Base-by-base conservation (phyloP, 2,113 vertebrate species). In the Malurus elegans region DNA sequence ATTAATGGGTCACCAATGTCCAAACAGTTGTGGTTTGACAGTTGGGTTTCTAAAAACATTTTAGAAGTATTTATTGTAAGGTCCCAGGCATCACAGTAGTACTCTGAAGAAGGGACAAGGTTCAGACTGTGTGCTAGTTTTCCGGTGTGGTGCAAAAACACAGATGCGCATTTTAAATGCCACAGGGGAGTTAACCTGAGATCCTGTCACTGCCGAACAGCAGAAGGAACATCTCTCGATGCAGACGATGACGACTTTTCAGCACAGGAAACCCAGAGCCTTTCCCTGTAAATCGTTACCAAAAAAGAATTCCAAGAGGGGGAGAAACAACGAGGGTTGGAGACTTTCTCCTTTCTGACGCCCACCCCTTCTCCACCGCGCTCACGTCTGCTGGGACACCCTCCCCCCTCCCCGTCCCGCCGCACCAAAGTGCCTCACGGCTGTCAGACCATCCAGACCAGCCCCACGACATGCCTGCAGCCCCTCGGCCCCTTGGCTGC, bases 101-200 rank as follows among this genome's bases (percentile, higher is more conserved):
- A 62, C 29, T 73, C 57, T 56, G 58, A 60, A 82, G 62, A 88
- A 76, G 48, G 53, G 62, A 86, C 67, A 90, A 79, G 72, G 91
- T 92, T 92, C 93, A 92, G 66, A 53, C 36, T 65, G 54, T 26
- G 69, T 9, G 1, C 24, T 74, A 60, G 31, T 81, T 90, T 79
- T 73, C 65, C 71, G 42, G 60, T 18, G 72, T 5, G 78, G 28
- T 70, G 71, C 86, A 70, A 93, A 92, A 95, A 88, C 64, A 4
- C 53, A 92, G 75, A 83, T 95, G 86, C 72, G 79, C 75, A 38
- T 92, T 95, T 88, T 79, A 92, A 95, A 88, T 48, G 79, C 48
- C 93, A 73, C 50, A 10, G 3, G 79, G 42, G 89, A 96, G 31
- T 86, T 76, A 92, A 86, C 58, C 75, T 57, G 89, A 86, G 79